Evolutionary conservation across 2,113 vertebrate genomes (phyloP), one percentile per base, ranked within the genome.

Genomic region (Lophura nycthemera): DNA sequence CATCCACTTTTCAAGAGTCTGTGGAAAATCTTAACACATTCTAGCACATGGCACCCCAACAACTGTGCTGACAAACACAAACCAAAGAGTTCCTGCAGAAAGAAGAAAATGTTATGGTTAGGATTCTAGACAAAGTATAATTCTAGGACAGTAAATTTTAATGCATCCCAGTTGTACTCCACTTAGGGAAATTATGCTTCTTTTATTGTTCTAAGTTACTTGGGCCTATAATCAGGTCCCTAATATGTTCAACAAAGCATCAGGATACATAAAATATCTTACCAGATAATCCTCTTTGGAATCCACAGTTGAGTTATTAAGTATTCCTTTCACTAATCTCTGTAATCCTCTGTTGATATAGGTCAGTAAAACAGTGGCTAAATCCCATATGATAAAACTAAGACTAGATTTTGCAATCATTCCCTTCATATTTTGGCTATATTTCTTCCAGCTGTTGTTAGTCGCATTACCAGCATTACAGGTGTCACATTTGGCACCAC

Each of bases 301-400:
- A 97, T 95, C 83, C 93, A 94, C 71, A 93, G 75, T 96, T 97
- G 88, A 89, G 89, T 81, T 97, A 96, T 97, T 97, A 97, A 97
- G 95, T 94, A 95, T 95, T 97, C 86, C 65, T 94, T 94, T 93
- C 71, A 92, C 89, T 97, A 96, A 97, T 96, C 95, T 97, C 92
- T 91, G 32, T 96, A 96, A 97, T 96, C 87, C 83, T 97, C 77
- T 78, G 81, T 90, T 96, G 86, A 93, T 96, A 92, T 80, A 96
- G 94, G 95, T 97, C 95, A 94, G 63, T 92, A 96, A 96, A 97
- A 96, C 67, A 96, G 84, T 95, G 91, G 82, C 71, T 94, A 96
- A 97, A 80, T 12, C 77, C 75, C 25, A 9, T 45, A 83, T 83
- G 85, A 97, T 94, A 95, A 94, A 96, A 91, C 54, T 74, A 92